Evolutionary conservation across 1,140 invertebrate species (phyloP), one percentile per base, ranked within the genome.

Genomic region (Scaptomyza montana): DNA sequence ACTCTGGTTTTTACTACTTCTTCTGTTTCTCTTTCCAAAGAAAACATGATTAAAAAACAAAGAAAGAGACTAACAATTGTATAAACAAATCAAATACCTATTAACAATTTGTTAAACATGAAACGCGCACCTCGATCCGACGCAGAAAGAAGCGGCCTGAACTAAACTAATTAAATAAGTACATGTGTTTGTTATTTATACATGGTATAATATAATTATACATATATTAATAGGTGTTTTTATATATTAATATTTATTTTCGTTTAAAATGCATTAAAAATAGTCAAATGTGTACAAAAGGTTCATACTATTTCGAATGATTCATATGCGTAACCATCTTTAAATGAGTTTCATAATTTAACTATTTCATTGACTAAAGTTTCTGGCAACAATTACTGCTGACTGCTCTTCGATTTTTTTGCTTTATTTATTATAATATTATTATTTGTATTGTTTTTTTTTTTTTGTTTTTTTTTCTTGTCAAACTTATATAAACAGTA

Each of bases 201-300:
- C 63, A 71, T 71, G 49, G 28, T 68, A 62, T 78, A 81, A 82
- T 81, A 78, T 81, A 78, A 71, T 55, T 61, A 82, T 78, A 81
- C 60, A 64, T 59, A 67, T 39, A 6, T 33, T n/a, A 33, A 53
- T 47, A 49, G 2, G 5, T 50, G n/a, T 50, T 16, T 51, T 39
- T 12, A 28, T 41, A 46, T 53, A 59, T 28, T 2, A 25, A 79
- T 80, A 80, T 57, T 60, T 76, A 57, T 74, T 71, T 78, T 74
- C 72, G 69, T 63, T 66, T 77, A 84, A 84, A 84, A 85, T 85
- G 81, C 80, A 82, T 87, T 87, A 87, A 87, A 87, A 87, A 89
- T 87, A 87, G 84, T 87, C 76, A 89, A 87, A 87, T 82, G 82
- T 80, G 84, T 87, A 87, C 73, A 89, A 89, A 81, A 87, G 73